Percentiles rank a stretch among this genome's conserved stretches.
phyloP scores from a whole-genome alignment of 2,797 vertebrate species.

The Tarsius wallacei region DNA sequence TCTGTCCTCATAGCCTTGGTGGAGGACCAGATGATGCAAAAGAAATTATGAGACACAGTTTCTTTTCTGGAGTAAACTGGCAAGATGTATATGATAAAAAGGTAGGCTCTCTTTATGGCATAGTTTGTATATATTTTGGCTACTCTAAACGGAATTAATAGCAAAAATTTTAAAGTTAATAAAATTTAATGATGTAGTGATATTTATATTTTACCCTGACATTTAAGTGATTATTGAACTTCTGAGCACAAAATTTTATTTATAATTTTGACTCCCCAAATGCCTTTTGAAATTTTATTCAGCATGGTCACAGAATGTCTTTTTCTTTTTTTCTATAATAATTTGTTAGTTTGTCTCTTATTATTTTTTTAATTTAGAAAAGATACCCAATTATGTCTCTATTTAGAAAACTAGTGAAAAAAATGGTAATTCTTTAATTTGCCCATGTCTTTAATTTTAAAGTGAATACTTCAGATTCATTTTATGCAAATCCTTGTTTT shows the following conservation, averaged over 20 bases:
- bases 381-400: background rate
- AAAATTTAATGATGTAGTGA: background rate
- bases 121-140: slow-evolving; percentile 53
- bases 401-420: slow-evolving; percentile 33
- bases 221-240: slow-evolving; percentile 15
- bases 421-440: slow-evolving; percentile 11
- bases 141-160: background rate
- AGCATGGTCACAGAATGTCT: background rate
- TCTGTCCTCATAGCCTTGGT: slow-evolving; percentile 93
- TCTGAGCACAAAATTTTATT: slow-evolving; percentile 11
- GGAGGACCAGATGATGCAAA: slow-evolving; percentile 99
- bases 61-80: slow-evolving; percentile 98
- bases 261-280: slow-evolving; percentile 39
- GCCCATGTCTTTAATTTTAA: slow-evolving; percentile 48
- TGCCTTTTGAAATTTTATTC: slow-evolving; percentile 52
- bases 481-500: slow-evolving; percentile 1
- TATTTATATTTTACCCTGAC: slow-evolving; percentile 23
- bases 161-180: background rate
- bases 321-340: background rate
- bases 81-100: slow-evolving; percentile 99
- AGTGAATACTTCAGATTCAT: slow-evolving; percentile 23
- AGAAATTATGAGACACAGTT: slow-evolving; percentile 99
- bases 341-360: background rate
- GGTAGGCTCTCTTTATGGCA: slow-evolving; percentile 89
- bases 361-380: slow-evolving; percentile 21